Base-by-base conservation (phyloP, 1,140 invertebrate species). In the Polyergus mexicanus region DNA sequence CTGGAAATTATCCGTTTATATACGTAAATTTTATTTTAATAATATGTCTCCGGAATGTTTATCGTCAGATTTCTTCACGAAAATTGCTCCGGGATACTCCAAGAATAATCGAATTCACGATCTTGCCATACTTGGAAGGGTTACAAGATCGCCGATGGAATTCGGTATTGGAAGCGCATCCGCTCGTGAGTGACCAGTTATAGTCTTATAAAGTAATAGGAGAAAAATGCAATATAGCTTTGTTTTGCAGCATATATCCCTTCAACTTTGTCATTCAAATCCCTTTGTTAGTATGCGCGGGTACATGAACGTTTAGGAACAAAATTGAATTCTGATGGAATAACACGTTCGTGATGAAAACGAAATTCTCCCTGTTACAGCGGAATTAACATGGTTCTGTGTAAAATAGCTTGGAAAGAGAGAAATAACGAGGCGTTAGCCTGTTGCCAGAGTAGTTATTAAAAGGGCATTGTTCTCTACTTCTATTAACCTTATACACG, bases 21-120 rank as follows among this genome's bases (percentile, higher is more conserved):
- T 76, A 16, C 1, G 35, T n/a, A 56, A 68, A 32, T 65, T 65
- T 69, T 0, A 38, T 69, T 28, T 69, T 28, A n/a, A 69, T 44
- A 41, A 38, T 16, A 38, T 54, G 4, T 19, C 2, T 0, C 3
- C 10, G 25, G 32, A 38, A 78, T 68, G 41, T 66, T 77, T 35
- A 51, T 65, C 58, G 54, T 71, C 74, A 78, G 81, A 83, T 58
- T 69, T 89, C 76, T 56, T 58, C 63, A 63, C 32, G 41, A 5
- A 35, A 62, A 63, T 35, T 51, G 11, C 1, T n/a, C 13, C 2
- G 10, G n/a, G 13, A 58, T 44, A 62, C n/a, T 51, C 35, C 38
- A n/a, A 69, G 28, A 44, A 58, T 44, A 51, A 68, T 78, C 47
- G 35, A 56, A 13, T 75, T 11, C 22, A 51, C 68, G n/a, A 32